Conservation (phyloP, 1,140 invertebrate genomes). For the Mactra quadrangularis region DNA sequence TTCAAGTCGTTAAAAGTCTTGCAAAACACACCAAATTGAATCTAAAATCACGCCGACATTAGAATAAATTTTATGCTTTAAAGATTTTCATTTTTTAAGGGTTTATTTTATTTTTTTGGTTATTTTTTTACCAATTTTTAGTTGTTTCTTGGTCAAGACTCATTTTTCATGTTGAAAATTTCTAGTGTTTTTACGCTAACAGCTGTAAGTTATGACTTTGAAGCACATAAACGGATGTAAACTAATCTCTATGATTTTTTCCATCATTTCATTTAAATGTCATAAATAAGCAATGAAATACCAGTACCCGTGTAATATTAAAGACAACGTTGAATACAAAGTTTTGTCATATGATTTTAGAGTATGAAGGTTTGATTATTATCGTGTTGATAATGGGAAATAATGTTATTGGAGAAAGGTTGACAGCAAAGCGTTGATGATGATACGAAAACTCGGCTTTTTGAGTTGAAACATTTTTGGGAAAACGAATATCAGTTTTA, state of each 20-base stretch:
- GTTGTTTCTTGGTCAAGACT: slow-evolving; percentile 6
- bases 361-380: slow-evolving; percentile 17
- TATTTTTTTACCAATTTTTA: too few relatives aligned
- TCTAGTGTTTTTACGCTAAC: slow-evolving; percentile 9
- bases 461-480: slow-evolving; percentile 12
- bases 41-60: neutral
- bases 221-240: slow-evolving; percentile 42
- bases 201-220: slow-evolving; percentile 49
- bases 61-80: neutral
- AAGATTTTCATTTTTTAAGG: too few relatives aligned
- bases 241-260: slow-evolving; percentile 38
- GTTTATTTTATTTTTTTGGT: too few relatives aligned
- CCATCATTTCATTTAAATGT: slow-evolving; percentile 56
- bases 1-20: neutral
- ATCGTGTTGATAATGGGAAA: slow-evolving; percentile 20
- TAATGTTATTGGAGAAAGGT: slow-evolving; percentile 28
- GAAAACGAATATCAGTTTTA: neutral
- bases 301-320: slow-evolving; percentile 41
- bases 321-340: slow-evolving; percentile 32
- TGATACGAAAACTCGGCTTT: slow-evolving; percentile 31
- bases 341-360: slow-evolving; percentile 16
- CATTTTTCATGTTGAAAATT: slow-evolving; percentile 18
- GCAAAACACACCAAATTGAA: neutral
- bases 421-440: slow-evolving; percentile 24
- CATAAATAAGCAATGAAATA: slow-evolving; percentile 51